Percentiles rank a stretch among this genome's conserved stretches.
Conservation (phyloP, 2,113 vertebrate species). For the Myotis brandtii region DNA sequence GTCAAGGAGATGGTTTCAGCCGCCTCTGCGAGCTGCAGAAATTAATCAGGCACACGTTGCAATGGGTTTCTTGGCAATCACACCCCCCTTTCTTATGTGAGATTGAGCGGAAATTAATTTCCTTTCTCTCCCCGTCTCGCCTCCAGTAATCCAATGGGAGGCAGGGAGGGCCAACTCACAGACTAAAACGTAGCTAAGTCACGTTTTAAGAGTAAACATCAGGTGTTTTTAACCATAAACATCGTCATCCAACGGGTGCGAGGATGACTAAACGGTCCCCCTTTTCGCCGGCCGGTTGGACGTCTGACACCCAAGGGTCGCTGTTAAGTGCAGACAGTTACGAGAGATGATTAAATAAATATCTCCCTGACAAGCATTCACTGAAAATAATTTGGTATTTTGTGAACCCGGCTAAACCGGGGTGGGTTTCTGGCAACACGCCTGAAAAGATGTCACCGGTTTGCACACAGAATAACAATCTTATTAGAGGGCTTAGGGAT, state of each 20-base stretch:
- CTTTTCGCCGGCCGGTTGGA: not conserved
- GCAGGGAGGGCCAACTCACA: rapidly evolving
- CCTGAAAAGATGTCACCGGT: not conserved
- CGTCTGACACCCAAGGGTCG: not conserved
- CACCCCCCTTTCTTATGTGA: not conserved
- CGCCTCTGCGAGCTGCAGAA: not conserved
- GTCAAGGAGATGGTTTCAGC: conserved; percentile 62
- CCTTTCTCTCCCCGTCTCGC: not conserved
- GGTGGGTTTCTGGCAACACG: not conserved
- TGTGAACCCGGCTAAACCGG: not conserved
- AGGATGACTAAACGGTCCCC: not conserved
- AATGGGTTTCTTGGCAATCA: not conserved
- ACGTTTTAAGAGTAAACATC: not conserved
- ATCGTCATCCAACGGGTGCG: rapidly evolving
- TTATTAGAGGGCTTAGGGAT: no score
- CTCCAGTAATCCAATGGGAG: rapidly evolving
- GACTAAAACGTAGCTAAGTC: rapidly evolving
- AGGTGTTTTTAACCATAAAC: not conserved
- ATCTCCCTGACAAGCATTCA: not conserved
- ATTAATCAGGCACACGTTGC: not conserved
- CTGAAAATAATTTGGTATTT: conserved; percentile 25
- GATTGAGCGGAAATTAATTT: not conserved
- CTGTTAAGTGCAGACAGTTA: not conserved
- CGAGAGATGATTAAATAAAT: not conserved
- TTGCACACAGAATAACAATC: not conserved